phyloP scores from a whole-genome alignment of 2,113 vertebrate genomes.

The Pontoporia blainvillei region DNA sequence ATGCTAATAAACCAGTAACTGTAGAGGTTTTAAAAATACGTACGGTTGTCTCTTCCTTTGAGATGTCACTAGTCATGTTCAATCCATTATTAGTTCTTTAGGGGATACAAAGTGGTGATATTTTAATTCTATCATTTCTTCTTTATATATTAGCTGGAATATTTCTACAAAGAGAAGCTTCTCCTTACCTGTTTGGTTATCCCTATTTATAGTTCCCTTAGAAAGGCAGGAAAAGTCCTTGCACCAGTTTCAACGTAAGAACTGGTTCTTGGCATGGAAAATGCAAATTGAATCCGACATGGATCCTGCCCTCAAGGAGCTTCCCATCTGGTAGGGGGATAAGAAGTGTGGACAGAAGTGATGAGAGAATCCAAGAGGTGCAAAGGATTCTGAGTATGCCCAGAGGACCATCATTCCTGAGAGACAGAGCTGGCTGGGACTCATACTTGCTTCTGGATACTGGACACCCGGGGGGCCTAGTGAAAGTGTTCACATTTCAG shows the following conservation, averaged over 20 bases:
- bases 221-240: background rate
- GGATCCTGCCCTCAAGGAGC: background rate
- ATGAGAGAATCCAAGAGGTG: background rate
- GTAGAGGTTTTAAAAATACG: too few species aligned
- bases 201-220: background rate
- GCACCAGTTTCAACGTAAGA: background rate
- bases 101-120: background rate
- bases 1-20: conserved; percentile 86
- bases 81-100: background rate
- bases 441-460: background rate
- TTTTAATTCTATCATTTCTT: background rate
- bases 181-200: background rate
- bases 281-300: background rate
- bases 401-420: background rate
- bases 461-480: background rate
- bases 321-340: background rate
- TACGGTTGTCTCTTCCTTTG: background rate
- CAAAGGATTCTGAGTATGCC: background rate
- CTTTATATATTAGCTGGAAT: background rate
- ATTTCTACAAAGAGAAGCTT: background rate
- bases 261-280: background rate
- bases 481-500: background rate
- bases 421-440: background rate
- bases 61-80: background rate
- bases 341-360: background rate